Evolutionary conservation across 2,113 vertebrate species (phyloP).

Genomic region (Sporophila hypoxantha): DNA sequence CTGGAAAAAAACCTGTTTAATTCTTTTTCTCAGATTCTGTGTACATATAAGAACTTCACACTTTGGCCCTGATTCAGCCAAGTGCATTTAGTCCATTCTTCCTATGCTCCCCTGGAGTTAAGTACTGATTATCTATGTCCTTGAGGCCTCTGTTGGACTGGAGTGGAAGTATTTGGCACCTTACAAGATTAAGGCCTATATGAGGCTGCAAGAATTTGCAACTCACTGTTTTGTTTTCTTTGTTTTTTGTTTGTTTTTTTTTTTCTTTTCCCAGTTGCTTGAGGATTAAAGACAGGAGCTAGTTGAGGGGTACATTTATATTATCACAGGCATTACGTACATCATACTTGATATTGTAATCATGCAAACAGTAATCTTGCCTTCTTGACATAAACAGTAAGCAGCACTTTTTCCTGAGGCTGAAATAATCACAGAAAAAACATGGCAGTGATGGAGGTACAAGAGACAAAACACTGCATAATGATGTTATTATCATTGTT

Average conservation of each 20-base stretch:
- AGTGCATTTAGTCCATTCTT: background rate
- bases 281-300: conserved; percentile 25
- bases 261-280: background rate
- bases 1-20: background rate
- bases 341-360: conserved; percentile 51
- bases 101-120: background rate
- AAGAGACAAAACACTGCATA: conserved; percentile 56
- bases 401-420: conserved; percentile 53
- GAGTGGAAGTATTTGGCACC: background rate
- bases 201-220: background rate
- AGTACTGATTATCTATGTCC: background rate
- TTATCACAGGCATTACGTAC: conserved; percentile 47
- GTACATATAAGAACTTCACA: background rate
- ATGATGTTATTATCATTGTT: conserved; percentile 50
- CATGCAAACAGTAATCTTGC: conserved; percentile 43
- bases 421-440: conserved; percentile 67
- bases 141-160: background rate
- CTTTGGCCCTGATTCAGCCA: background rate
- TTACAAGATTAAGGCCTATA: background rate
- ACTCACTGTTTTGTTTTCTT: background rate
- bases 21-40: background rate
- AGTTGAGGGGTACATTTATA: conserved; percentile 33
- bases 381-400: conserved; percentile 57
- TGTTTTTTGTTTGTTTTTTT: background rate
- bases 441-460: conserved; percentile 54